A percentile compares a stretch with the other conserved stretches of the same genome.
phyloP scores from a whole-genome alignment of 2,888 invertebrate genomes.

The Bugula neritina region DNA sequence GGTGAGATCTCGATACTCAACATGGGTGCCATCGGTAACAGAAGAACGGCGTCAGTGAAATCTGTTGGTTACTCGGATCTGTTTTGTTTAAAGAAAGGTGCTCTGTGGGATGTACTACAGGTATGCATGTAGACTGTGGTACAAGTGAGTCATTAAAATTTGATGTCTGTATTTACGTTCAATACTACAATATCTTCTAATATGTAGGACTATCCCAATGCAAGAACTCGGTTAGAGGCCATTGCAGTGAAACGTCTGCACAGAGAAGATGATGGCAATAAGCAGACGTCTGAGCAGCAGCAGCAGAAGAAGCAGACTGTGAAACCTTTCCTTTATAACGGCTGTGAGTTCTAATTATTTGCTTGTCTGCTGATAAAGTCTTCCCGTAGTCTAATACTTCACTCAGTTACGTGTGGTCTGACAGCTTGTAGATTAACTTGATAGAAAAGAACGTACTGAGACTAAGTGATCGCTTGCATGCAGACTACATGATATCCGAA shows the following conservation, averaged over 20 bases:
- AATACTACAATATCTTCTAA: no score
- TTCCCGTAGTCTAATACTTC: no score
- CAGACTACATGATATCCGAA: no score
- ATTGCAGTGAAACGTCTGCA: constrained; percentile 87
- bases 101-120: constrained; percentile 93
- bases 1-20: constrained; percentile 96
- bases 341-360: no score
- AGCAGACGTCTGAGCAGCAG: constrained; percentile 34
- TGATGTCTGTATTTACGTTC: no score
- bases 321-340: constrained; percentile 35
- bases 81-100: constrained; percentile 96
- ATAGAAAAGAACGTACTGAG: no score
- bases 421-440: no score
- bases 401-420: no score
- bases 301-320: constrained; percentile 28
- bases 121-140: constrained; percentile 51
- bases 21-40: constrained; percentile 91
- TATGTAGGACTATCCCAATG: constrained; percentile 64
- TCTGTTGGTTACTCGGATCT: constrained; percentile 98
- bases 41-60: constrained; percentile 93
- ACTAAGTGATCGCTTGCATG: no score
- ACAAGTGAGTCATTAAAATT: no score
- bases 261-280: background rate
- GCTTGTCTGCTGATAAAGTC: no score
- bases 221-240: constrained; percentile 73